Percentiles rank a stretch among this genome's conserved stretches.
phyloP scores from a whole-genome alignment of 2,113 vertebrate genomes.

The Sigmodon hispidus region DNA sequence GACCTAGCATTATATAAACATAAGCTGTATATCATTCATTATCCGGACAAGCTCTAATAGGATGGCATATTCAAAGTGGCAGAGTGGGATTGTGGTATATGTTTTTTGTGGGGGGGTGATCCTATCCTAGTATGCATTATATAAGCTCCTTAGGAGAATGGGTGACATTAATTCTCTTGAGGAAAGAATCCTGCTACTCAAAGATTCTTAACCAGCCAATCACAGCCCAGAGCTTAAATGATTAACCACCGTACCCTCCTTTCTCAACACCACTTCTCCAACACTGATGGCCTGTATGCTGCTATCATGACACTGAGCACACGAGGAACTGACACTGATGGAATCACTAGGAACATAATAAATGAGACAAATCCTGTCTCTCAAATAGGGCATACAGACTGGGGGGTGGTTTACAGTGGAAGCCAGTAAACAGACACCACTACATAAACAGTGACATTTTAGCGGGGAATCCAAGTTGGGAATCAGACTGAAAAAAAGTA shows the following conservation, averaged over 20 bases:
- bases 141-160: not conserved
- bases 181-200: not conserved
- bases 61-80: not conserved
- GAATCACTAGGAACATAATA: not conserved
- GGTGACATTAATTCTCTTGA: not conserved
- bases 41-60: not conserved
- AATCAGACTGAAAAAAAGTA: not conserved
- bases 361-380: not conserved
- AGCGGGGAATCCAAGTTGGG: not conserved
- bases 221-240: not conserved
- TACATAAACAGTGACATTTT: not conserved
- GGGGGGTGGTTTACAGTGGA: too few species aligned
- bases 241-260: not conserved
- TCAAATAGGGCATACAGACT: too few species aligned
- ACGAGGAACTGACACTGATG: accelerated
- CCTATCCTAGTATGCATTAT: not conserved
- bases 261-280: not conserved
- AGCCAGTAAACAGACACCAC: not conserved
- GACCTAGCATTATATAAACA: not conserved
- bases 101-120: accelerated
- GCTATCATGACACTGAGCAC: not conserved
- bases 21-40: not conserved
- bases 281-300: not conserved
- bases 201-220: not conserved
- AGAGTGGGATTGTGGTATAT: accelerated